Conservation (phyloP, 2,797 vertebrate species). For the Halcyon badia region DNA sequence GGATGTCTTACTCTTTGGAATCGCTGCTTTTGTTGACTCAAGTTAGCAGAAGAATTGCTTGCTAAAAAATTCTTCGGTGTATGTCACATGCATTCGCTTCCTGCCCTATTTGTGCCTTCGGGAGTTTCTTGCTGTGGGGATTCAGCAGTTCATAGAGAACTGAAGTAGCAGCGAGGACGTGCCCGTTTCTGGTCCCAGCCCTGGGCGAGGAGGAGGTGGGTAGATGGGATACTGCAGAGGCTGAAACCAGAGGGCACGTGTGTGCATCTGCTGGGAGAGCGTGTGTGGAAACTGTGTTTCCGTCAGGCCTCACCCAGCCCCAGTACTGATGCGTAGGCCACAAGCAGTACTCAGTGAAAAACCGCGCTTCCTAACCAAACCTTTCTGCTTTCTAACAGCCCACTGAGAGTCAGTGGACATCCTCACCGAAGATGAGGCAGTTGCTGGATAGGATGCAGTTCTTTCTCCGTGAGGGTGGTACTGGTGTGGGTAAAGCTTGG, state of each 20-base stretch:
- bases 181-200: not conserved
- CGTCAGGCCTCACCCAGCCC: not conserved
- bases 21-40: not conserved
- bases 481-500: not conserved
- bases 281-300: not conserved
- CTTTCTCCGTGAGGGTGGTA: not conserved
- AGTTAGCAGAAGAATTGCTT: not conserved
- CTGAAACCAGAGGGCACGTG: not conserved
- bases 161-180: not conserved
- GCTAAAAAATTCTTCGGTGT: not conserved
- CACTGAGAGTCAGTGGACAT: not conserved
- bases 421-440: not conserved
- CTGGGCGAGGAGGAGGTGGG: not conserved
- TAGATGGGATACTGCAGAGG: not conserved
- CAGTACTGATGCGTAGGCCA: fast-evolving
- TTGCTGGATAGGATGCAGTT: not conserved
- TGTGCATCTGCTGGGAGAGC: fast-evolving
- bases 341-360: not conserved
- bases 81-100: not conserved
- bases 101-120: not conserved
- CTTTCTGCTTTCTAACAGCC: not conserved
- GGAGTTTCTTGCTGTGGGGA: not conserved
- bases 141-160: not conserved
- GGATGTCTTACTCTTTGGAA: not conserved
- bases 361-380: not conserved